A percentile compares a stretch with the other conserved stretches of the same genome.
These are phyloP conservation scores for Nemurella pictetii DNA, from an alignment of 2,888 invertebrate genomes.

Conservation along the genomic window DNA sequence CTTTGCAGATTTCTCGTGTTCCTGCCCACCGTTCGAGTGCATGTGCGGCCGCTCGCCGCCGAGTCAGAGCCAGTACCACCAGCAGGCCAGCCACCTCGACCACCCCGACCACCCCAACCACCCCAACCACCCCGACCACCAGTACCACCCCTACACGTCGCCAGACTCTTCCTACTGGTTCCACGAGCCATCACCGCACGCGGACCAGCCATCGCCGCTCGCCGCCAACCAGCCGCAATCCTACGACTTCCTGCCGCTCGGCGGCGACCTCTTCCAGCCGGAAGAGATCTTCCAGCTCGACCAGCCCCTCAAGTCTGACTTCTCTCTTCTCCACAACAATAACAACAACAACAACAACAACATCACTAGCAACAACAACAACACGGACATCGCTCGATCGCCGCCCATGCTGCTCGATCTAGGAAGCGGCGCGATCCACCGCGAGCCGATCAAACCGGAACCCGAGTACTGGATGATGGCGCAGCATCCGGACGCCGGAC, in stretches of 20 bases:
- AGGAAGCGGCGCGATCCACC: slow-evolving; percentile 69
- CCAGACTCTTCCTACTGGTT: slow-evolving; percentile 51
- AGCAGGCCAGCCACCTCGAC: slow-evolving; percentile 32
- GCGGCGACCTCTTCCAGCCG: slow-evolving; percentile 72
- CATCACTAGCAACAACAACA: slow-evolving; percentile 49
- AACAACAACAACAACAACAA: slow-evolving; percentile 47
- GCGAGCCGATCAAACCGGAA: slow-evolving; percentile 34
- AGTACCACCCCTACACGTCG: slow-evolving; percentile 41
- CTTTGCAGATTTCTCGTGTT: slow-evolving; percentile 64
- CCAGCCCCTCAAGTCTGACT: slow-evolving; percentile 60
- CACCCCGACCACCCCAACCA: slow-evolving; percentile 31
- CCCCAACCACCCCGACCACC: slow-evolving; percentile 29
- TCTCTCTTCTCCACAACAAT: slow-evolving; percentile 45
- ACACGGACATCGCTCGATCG: slow-evolving; percentile 52
- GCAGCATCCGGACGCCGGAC: background rate
- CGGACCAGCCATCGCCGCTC: slow-evolving; percentile 50
- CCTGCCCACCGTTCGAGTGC: slow-evolving; percentile 76
- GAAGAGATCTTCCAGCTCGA: slow-evolving; percentile 78
- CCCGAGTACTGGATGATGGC: slow-evolving; percentile 34
- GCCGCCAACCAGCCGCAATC: slow-evolving; percentile 45
- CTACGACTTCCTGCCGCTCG: slow-evolving; percentile 64
- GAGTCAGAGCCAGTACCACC: slow-evolving; percentile 36
- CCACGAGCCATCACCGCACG: slow-evolving; percentile 51
- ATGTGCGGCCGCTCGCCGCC: slow-evolving; percentile 57
- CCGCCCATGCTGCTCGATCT: slow-evolving; percentile 73